Evolutionary conservation across 1,140 invertebrate genomes (phyloP).

Genomic region (Zaprionus capensis): DNA sequence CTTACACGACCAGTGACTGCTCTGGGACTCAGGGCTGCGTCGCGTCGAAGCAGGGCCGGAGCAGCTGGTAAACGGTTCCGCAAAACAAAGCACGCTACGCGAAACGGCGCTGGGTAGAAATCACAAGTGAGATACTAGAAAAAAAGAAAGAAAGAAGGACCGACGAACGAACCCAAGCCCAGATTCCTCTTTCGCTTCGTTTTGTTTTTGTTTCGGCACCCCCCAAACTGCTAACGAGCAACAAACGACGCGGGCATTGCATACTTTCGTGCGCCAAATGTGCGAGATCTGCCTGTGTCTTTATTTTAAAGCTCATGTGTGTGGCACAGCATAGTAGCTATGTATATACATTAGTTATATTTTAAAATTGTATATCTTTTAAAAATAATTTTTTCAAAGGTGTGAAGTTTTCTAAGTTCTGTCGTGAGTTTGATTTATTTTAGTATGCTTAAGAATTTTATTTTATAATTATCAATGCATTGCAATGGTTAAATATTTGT

Average conservation of each 20-base stretch:
- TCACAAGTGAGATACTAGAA: constrained; percentile 72
- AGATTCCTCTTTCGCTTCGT: constrained; percentile 19
- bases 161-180: constrained; percentile 14
- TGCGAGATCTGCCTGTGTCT: neutral
- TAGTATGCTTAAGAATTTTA: too few relatives aligned
- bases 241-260: constrained; percentile 44
- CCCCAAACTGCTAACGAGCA: constrained; percentile 62
- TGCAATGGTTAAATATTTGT: too few relatives aligned
- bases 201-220: constrained; percentile 14
- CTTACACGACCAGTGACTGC: constrained; percentile 76
- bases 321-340: too few relatives aligned
- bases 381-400: too few relatives aligned
- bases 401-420: too few relatives aligned
- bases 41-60: neutral
- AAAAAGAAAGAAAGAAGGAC: constrained; percentile 35
- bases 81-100: constrained; percentile 64
- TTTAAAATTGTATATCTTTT: too few relatives aligned
- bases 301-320: constrained; percentile 29
- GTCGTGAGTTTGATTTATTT: too few relatives aligned
- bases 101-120: constrained; percentile 37
- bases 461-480: too few relatives aligned
- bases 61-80: constrained; percentile 63
- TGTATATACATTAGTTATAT: too few relatives aligned
- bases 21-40: constrained; percentile 7
- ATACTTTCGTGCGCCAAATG: constrained; percentile 35